These are phyloP conservation scores for Sepioteuthis lessoniana DNA, from an alignment of 2,888 invertebrate genomes.

Conservation along the genomic window DNA sequence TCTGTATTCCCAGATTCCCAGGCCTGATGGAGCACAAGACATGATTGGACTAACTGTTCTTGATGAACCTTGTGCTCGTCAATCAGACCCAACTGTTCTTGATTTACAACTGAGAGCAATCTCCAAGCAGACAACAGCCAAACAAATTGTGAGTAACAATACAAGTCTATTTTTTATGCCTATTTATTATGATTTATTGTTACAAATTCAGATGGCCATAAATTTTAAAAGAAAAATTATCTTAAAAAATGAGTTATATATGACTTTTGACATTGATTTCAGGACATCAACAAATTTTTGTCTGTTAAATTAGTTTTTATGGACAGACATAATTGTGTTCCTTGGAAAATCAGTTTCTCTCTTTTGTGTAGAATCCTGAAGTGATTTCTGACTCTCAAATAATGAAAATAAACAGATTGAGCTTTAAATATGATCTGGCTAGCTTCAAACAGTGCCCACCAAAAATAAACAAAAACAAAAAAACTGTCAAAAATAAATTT, in stretches of 20 bases:
- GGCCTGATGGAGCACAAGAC: slow-evolving; percentile 83
- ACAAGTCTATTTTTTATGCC: not conserved
- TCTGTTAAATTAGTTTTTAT: not conserved
- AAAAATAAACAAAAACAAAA: no score
- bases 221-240: not conserved
- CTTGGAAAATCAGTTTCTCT: not conserved
- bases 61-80: slow-evolving; percentile 95
- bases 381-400: no score
- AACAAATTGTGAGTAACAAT: slow-evolving; percentile 75
- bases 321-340: no score
- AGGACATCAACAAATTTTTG: not conserved
- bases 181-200: not conserved
- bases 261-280: not conserved
- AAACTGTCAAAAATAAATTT: no score
- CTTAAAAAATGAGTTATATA: no score
- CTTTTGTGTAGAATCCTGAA: no score
- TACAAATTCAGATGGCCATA: not conserved
- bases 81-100: slow-evolving; percentile 84
- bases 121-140: slow-evolving; percentile 83
- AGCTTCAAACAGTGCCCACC: no score
- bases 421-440: no score
- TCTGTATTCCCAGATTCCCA: slow-evolving; percentile 75
- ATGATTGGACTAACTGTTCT: slow-evolving; percentile 85
- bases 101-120: slow-evolving; percentile 89
- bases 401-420: no score